Conservation (phyloP, 2,888 invertebrate species). For the Chymomyza fuscimana region DNA sequence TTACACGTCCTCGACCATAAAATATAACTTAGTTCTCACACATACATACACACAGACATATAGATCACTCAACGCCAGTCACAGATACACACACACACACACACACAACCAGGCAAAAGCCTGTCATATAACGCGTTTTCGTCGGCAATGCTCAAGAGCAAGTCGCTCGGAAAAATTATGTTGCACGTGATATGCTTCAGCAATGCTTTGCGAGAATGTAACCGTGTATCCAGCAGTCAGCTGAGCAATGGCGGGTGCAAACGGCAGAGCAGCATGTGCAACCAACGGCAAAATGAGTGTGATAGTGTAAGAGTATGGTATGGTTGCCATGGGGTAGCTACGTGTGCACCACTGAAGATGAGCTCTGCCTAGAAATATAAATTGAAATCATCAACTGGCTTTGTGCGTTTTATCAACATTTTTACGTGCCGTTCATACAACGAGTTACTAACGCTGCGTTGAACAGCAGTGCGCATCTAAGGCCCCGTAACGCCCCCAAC, state of each 20-base stretch:
- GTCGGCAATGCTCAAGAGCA: conserved; percentile 48
- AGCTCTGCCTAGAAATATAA: conserved; percentile 62
- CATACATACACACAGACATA: conserved; percentile 14
- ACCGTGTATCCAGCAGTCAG: conserved; percentile 8
- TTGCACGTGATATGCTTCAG: conserved; percentile 77
- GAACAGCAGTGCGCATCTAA: conserved; percentile 13
- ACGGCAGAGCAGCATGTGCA: conserved; percentile 19
- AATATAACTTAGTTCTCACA: conserved; percentile 18
- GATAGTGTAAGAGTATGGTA: conserved; percentile 17
- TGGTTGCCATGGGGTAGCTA: conserved; percentile 11
- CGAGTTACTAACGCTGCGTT: conserved; percentile 17
- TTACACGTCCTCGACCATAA: conserved; percentile 48
- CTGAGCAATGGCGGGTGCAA: conserved; percentile 29
- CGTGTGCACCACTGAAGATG: conserved; percentile 65
- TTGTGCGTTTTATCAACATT: conserved; percentile 75
- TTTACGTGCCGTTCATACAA: conserved; percentile 58
- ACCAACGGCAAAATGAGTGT: conserved; percentile 15
- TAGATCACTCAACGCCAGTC: conserved; percentile 17
- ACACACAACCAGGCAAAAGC: background rate
- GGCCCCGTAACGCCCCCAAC: conserved; percentile 3
- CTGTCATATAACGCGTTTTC: conserved; percentile 62
- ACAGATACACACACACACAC: background rate
- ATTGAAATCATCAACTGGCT: conserved; percentile 74
- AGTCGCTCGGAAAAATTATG: conserved; percentile 78
- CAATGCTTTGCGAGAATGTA: conserved; percentile 56